phyloP scores from a whole-genome alignment of 1,140 invertebrate genomes.

The Battus philenor region DNA sequence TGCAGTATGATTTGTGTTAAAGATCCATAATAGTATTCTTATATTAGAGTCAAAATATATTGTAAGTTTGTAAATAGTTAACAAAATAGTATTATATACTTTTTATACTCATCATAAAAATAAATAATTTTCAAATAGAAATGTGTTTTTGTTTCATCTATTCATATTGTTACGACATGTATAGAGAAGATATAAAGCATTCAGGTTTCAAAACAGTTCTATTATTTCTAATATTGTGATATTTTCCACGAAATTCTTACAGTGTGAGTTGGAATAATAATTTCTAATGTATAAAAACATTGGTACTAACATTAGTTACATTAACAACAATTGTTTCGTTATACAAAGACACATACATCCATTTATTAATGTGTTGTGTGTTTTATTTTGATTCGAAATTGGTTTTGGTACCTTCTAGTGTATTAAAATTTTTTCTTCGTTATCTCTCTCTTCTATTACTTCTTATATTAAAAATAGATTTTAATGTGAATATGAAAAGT shows the following conservation, averaged over 20 bases:
- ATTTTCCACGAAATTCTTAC: slow-evolving; percentile 10
- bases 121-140: slow-evolving; percentile 80
- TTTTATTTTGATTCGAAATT: too few relatives aligned
- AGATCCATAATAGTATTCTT: slow-evolving; percentile 20
- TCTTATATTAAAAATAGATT: too few relatives aligned
- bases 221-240: slow-evolving; percentile 4
- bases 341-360: too few relatives aligned
- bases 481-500: too few relatives aligned
- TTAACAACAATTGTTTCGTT: too few relatives aligned
- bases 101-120: slow-evolving; percentile 84
- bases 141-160: not conserved
- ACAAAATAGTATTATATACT: not conserved
- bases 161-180: not conserved
- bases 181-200: not conserved
- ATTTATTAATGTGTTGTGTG: too few relatives aligned
- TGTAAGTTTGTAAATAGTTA: slow-evolving; percentile 35
- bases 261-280: not conserved
- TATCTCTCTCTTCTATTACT: too few relatives aligned
- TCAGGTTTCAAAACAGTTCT: slow-evolving; percentile 3
- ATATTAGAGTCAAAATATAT: slow-evolving; percentile 57
- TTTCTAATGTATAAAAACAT: slow-evolving; percentile 2
- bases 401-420: not conserved
- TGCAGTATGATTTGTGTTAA: slow-evolving; percentile 53
- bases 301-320: not conserved
- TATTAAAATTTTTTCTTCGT: not conserved